These are phyloP conservation scores for Andrena bicolor DNA, from an alignment of 2,888 invertebrate genomes.

Conservation along the genomic window DNA sequence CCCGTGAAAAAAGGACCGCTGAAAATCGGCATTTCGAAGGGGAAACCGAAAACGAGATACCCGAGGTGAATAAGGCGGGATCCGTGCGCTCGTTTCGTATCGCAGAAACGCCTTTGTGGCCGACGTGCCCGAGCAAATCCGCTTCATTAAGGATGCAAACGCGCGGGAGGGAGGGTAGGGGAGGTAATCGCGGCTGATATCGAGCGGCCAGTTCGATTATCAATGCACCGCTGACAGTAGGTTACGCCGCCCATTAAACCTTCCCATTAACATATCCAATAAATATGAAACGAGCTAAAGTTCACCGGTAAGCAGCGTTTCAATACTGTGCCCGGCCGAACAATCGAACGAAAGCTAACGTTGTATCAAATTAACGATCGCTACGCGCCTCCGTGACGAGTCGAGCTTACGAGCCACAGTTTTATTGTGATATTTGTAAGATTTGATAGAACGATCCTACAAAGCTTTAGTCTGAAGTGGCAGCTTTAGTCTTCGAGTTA, in stretches of 20 bases:
- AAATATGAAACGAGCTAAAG: constrained; percentile 66
- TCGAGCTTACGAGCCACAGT: too few species aligned
- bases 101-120: constrained; percentile 51
- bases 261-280: constrained; percentile 69
- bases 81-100: constrained; percentile 8
- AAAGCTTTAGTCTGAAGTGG: too few species aligned
- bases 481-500: background rate
- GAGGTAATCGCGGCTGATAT: constrained; percentile 50
- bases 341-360: background rate
- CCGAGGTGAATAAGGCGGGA: constrained; percentile 3
- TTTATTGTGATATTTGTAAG: too few species aligned
- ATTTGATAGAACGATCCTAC: too few species aligned
- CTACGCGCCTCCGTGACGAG: too few species aligned
- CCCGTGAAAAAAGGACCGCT: constrained; percentile 7
- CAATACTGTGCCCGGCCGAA: background rate
- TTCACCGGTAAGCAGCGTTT: constrained; percentile 23
- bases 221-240: constrained; percentile 63
- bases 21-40: constrained; percentile 24
- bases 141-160: constrained; percentile 74
- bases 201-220: constrained; percentile 60
- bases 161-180: constrained; percentile 1
- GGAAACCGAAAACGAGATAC: constrained; percentile 19
- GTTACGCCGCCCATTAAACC: constrained; percentile 59
- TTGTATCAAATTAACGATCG: background rate
- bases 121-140: constrained; percentile 58